These are phyloP conservation scores for Musca vetustissima DNA, from an alignment of 1,140 invertebrate species.

Conservation along the genomic window DNA sequence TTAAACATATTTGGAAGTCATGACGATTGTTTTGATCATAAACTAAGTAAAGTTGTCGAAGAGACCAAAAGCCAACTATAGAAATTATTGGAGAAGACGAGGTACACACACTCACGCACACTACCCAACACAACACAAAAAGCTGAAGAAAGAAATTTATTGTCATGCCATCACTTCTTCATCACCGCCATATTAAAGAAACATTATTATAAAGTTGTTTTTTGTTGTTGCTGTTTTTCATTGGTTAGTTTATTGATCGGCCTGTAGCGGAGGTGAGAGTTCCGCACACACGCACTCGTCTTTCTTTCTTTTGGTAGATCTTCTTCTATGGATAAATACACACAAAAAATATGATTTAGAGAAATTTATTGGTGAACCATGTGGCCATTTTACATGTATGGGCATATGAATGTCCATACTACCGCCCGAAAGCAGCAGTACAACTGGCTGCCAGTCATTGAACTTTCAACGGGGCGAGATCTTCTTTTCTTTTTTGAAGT, in stretches of 20 bases:
- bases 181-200: slow-evolving; percentile 3
- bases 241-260: background rate
- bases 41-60: background rate
- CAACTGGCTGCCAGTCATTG: too few species aligned
- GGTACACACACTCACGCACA: too few species aligned
- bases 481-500: too few species aligned
- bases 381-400: too few species aligned
- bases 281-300: background rate
- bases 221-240: background rate
- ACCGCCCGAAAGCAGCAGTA: too few species aligned
- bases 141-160: slow-evolving; percentile 9
- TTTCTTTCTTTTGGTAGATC: background rate
- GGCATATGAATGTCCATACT: too few species aligned
- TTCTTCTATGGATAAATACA: background rate
- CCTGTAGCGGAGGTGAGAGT: slow-evolving; percentile 4
- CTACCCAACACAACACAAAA: too few species aligned
- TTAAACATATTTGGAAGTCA: slow-evolving; percentile 19
- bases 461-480: too few species aligned
- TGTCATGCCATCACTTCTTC: slow-evolving; percentile 15
- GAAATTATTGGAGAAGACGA: slow-evolving; percentile 5
- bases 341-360: slow-evolving; percentile 18
- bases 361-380: slow-evolving; percentile 11
- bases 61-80: background rate
- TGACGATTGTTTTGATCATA: background rate
- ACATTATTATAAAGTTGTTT: background rate